Percentiles rank a stretch among this genome's conserved stretches.
Conservation (phyloP, 2,888 invertebrate species). For the Philhelius pedissequus region DNA sequence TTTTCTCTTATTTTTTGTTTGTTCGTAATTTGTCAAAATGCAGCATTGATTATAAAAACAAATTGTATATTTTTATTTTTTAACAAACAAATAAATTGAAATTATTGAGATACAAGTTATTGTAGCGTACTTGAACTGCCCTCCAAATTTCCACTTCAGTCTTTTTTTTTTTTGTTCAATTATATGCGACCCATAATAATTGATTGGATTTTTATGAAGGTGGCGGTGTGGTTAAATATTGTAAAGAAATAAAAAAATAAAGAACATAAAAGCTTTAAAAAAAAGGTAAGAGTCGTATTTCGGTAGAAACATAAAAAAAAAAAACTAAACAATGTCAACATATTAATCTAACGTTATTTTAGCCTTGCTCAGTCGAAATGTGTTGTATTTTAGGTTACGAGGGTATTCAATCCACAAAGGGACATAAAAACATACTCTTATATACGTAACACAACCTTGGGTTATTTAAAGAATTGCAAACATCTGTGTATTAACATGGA, state of each 20-base stretch:
- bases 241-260: constrained; percentile 24
- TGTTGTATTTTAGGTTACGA: background rate
- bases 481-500: background rate
- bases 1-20: background rate
- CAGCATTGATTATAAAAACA: background rate
- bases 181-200: constrained; percentile 42
- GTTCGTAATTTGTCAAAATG: constrained; percentile 12
- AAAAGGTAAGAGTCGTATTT: background rate
- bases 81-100: constrained; percentile 27
- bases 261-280: constrained; percentile 3
- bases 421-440: background rate
- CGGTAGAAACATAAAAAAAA: background rate
- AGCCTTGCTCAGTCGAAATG: background rate
- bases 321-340: constrained; percentile 8
- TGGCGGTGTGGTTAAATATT: constrained; percentile 18
- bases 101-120: constrained; percentile 13
- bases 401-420: background rate
- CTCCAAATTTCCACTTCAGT: constrained; percentile 87
- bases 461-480: background rate
- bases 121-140: constrained; percentile 86
- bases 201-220: constrained; percentile 46
- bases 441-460: background rate
- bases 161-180: constrained; percentile 58
- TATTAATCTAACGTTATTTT: constrained; percentile 2
- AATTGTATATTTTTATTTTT: constrained; percentile 13